Base-by-base conservation (phyloP, 2,797 vertebrate genomes). In the Toxotes lorentzi region DNA sequence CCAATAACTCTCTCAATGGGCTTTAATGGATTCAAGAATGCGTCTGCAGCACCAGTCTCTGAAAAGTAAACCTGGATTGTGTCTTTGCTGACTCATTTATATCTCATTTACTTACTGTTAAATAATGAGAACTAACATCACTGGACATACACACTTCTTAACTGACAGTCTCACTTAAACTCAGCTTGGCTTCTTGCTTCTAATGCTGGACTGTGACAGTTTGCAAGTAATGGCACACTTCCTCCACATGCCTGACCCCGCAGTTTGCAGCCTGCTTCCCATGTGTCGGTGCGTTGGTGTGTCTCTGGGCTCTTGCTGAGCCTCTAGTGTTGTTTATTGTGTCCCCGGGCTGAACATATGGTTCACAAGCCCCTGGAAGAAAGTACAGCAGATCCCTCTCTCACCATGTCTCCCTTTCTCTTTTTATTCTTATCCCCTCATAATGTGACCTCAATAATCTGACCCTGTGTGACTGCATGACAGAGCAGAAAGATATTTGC, bases 291-390 rank as follows among this genome's bases (percentile, higher is more conserved):
- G 71, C 24, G 73, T 75, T 27, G 32, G 32, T 32, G 73, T 43
- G 38, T 80, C 63, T 74, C 58, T 63, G 63, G 62, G 86, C 77
- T 56, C 78, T 80, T 17, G 51, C 78, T 69, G 81, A 85, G 81
- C 73, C 60, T 71, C 78, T 82, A 32, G 54, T 75, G 83, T 80
- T 86, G 83, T 71, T 82, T 83, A 71, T 81, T 82, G 79, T 86
- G 85, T 91, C 87, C 87, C 76, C 82, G 80, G 87, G 88, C 88
- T 70, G 86, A 89, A 90, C 90, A 90, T 88, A 92, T 90, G 90
- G 88, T 62, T 85, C 85, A 86, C 80, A 86, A 81, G 62, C 77
- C 81, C 67, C 76, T 82, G 57, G 64, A 86, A 87, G 79, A 91
- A 86, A 91, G 88, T 41, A 82, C 82, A 86, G 69, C 77, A 91